Evolutionary conservation across 2,113 vertebrate species (phyloP).

Genomic region (Rhea pennata): DNA sequence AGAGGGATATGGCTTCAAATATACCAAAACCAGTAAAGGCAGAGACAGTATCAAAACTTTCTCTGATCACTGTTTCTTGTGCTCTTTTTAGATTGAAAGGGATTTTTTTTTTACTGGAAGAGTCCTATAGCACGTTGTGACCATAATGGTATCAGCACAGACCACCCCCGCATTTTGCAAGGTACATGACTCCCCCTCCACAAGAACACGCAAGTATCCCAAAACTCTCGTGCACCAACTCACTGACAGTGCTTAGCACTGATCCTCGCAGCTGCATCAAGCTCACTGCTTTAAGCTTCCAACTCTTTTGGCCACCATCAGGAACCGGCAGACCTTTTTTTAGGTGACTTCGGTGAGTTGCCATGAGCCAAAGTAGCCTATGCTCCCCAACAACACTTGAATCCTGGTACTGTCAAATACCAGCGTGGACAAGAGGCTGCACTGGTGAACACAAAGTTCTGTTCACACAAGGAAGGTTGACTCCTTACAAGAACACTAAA

Average conservation of each 20-base stretch:
- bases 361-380: not conserved
- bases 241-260: not conserved
- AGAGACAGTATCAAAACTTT: not conserved
- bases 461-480: too few species aligned
- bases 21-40: not conserved
- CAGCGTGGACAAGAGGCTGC: not conserved
- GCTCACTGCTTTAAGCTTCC: not conserved
- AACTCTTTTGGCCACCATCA: not conserved
- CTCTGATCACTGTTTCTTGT: not conserved
- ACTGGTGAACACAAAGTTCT: not conserved
- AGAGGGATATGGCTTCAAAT: not conserved
- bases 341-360: not conserved
- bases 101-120: not conserved
- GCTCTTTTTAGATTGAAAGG: not conserved
- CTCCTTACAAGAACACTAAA: not conserved
- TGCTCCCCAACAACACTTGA: not conserved
- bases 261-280: not conserved
- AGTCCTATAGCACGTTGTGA: not conserved
- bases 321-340: not conserved
- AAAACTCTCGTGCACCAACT: not conserved
- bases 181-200: not conserved
- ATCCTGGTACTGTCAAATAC: not conserved
- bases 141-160: accelerated
- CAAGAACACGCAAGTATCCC: accelerated
- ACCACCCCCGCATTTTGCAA: not conserved